phyloP scores from a whole-genome alignment of 2,797 vertebrate species.

The Phaenicophaeus curvirostris region DNA sequence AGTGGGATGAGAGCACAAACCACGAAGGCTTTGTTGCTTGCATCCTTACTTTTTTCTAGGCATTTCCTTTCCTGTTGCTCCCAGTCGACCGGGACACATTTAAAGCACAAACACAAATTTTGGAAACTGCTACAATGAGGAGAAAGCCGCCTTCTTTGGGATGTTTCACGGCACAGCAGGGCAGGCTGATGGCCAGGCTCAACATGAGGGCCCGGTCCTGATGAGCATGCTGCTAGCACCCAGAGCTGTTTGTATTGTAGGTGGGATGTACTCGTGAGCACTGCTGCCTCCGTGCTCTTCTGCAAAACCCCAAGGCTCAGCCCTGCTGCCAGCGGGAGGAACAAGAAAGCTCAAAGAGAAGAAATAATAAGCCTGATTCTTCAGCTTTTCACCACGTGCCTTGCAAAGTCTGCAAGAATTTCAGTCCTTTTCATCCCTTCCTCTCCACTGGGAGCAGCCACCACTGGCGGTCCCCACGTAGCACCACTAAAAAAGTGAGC shows the following conservation, averaged over 20 bases:
- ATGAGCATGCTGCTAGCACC: background rate
- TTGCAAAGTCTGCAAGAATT: slow-evolving; percentile 30
- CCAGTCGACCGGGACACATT: background rate
- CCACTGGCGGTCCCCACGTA: background rate
- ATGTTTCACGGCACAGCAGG: background rate
- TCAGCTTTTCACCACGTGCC: slow-evolving; percentile 17
- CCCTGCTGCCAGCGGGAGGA: background rate
- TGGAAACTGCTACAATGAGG: background rate
- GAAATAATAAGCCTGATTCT: background rate
- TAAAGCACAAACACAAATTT: background rate
- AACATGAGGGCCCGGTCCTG: background rate
- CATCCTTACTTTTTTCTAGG: background rate
- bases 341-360: background rate
- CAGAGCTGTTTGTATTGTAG: background rate
- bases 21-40: background rate
- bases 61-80: background rate
- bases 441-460: background rate
- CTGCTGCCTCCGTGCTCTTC: background rate
- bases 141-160: background rate
- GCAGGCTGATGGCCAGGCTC: background rate
- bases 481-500: background rate
- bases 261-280: background rate
- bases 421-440: background rate
- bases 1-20: background rate
- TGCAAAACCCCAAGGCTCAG: background rate